phyloP scores from a whole-genome alignment of 2,888 invertebrate genomes.

The Saturnia japonica region DNA sequence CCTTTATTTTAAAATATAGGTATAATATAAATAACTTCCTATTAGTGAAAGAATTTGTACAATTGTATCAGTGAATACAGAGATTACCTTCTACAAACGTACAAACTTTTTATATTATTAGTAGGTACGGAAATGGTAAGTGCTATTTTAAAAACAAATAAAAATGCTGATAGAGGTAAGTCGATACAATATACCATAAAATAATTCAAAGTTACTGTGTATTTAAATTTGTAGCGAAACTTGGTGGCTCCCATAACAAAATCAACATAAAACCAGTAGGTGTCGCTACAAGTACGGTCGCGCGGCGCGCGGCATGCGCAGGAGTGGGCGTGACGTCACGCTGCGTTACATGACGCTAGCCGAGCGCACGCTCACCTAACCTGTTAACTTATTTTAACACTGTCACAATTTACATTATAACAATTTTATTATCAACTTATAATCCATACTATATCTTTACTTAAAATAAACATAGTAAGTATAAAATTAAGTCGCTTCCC shows the following conservation, averaged over 20 bases:
- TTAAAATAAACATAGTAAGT: too few relatives aligned
- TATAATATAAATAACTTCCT: too few relatives aligned
- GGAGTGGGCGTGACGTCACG: slow-evolving; percentile 60
- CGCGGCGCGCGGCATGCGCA: slow-evolving; percentile 35
- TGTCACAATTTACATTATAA: slow-evolving; percentile 19
- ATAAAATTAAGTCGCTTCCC: too few relatives aligned
- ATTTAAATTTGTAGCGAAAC: slow-evolving; percentile 3
- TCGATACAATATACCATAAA: background rate
- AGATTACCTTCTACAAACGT: too few relatives aligned
- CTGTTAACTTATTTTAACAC: slow-evolving; percentile 28
- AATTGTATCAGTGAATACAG: too few relatives aligned
- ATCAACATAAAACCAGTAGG: slow-evolving; percentile 34
- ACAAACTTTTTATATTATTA: too few relatives aligned
- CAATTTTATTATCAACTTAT: slow-evolving; percentile 19
- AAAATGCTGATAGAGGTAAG: background rate
- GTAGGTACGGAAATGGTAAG: too few relatives aligned
- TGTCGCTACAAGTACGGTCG: slow-evolving; percentile 34
- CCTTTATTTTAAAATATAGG: too few relatives aligned
- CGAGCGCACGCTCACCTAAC: slow-evolving; percentile 28
- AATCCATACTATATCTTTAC: too few relatives aligned
- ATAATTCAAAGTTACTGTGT: slow-evolving; percentile 1
- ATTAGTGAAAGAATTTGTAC: too few relatives aligned
- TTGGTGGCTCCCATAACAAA: background rate
- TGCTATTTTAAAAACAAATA: background rate
- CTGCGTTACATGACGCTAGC: slow-evolving; percentile 53